Evolutionary conservation across 2,888 invertebrate species (phyloP).

Genomic region (Oscheius sp.): DNA sequence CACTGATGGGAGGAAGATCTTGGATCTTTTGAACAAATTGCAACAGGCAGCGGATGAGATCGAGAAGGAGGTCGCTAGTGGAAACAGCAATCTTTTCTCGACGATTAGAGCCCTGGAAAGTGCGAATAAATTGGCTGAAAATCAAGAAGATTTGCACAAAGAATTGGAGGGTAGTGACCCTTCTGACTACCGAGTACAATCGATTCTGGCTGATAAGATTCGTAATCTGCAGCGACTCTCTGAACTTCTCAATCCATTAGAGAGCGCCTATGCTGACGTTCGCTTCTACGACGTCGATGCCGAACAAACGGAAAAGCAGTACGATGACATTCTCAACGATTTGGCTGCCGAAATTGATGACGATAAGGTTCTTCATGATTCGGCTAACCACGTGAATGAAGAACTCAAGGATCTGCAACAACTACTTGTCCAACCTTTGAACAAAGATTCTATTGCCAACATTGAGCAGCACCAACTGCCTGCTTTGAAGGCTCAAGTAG

Average conservation of each 20-base stretch:
- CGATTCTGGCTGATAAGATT: constrained; percentile 39
- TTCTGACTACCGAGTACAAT: not conserved
- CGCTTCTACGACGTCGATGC: constrained; percentile 61
- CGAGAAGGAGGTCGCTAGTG: constrained; percentile 1
- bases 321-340: constrained; percentile 47
- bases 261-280: constrained; percentile 58
- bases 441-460: constrained; percentile 1
- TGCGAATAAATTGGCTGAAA: not conserved
- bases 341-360: constrained; percentile 44
- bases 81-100: not conserved
- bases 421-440: constrained; percentile 29
- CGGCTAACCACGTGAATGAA: constrained; percentile 42
- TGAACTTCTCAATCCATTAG: constrained; percentile 57
- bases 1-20: not conserved
- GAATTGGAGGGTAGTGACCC: not conserved
- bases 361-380: constrained; percentile 48
- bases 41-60: constrained; percentile 7
- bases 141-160: not conserved
- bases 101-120: not conserved
- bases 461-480: constrained; percentile 35
- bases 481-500: constrained; percentile 45
- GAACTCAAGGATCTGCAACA: constrained; percentile 40
- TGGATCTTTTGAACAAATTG: constrained; percentile 28
- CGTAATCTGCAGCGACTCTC: constrained; percentile 51
- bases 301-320: constrained; percentile 54